A percentile compares a stretch with the other conserved stretches of the same genome.
Evolutionary conservation across 2,888 invertebrate species (phyloP).

Genomic region (Pammene fasciana): DNA sequence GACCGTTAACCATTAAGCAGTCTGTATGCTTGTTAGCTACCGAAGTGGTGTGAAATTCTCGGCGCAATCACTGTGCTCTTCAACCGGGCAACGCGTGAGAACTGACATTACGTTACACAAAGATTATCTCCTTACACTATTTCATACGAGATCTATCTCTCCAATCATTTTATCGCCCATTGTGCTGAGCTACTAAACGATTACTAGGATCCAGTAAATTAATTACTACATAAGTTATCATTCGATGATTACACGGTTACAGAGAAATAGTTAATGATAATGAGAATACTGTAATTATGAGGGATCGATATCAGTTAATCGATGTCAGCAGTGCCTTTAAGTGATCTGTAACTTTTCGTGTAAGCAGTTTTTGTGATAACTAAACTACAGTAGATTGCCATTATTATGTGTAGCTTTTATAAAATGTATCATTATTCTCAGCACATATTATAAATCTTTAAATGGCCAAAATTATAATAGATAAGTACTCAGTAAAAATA

Average conservation of each 20-base stretch:
- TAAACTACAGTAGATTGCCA: neutral
- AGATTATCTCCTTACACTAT: slow-evolving; percentile 48
- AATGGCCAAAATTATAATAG: too few relatives aligned
- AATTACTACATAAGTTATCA: slow-evolving; percentile 39
- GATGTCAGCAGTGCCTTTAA: slow-evolving; percentile 8
- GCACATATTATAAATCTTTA: too few relatives aligned
- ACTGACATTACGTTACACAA: slow-evolving; percentile 51
- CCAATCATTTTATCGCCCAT: slow-evolving; percentile 50
- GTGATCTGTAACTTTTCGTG: neutral
- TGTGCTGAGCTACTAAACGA: slow-evolving; percentile 37
- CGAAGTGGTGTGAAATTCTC: too few relatives aligned
- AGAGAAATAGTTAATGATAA: slow-evolving; percentile 13
- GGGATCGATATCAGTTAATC: slow-evolving; percentile 30
- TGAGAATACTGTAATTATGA: slow-evolving; percentile 12
- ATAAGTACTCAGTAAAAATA: too few relatives aligned
- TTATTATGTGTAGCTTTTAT: too few relatives aligned
- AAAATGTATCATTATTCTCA: too few relatives aligned
- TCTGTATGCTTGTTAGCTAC: too few relatives aligned
- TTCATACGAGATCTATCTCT: slow-evolving; percentile 56
- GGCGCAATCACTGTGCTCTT: slow-evolving; percentile 19
- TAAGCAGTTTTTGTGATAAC: neutral
- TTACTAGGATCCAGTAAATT: slow-evolving; percentile 51
- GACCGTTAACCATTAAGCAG: too few relatives aligned
- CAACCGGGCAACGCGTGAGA: slow-evolving; percentile 51
- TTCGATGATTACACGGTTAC: slow-evolving; percentile 25